These are phyloP conservation scores for Penaeus chinensis DNA, from an alignment of 1,140 invertebrate species.

Conservation along the genomic window DNA sequence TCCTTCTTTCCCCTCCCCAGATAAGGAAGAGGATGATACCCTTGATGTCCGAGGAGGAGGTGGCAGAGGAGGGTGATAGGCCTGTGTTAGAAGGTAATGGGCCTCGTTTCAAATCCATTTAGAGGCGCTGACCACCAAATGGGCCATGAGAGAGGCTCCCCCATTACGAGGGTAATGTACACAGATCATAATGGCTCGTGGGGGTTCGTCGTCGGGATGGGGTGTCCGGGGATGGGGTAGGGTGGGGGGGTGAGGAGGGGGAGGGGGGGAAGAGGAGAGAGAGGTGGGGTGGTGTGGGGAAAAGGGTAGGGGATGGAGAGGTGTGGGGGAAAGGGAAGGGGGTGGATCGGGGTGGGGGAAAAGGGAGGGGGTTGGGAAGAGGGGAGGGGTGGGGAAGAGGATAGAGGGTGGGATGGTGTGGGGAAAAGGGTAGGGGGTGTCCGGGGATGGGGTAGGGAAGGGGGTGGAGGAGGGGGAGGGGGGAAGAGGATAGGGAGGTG, in stretches of 20 bases:
- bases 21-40: no score
- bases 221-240: not conserved
- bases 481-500: no score
- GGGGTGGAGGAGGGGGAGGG: not conserved
- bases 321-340: not conserved
- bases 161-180: conserved; percentile 52
- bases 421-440: not conserved
- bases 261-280: not conserved
- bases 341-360: not conserved
- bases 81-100: conserved; percentile 45
- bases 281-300: no score
- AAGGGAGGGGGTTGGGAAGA: not conserved
- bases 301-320: not conserved
- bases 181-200: conserved; percentile 23
- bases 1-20: no score
- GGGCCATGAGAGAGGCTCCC: conserved; percentile 37
- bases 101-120: conserved; percentile 58
- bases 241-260: not conserved
- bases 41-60: no score
- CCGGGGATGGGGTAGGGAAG: conserved; percentile 1
- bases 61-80: no score
- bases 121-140: conserved; percentile 51
- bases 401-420: no score
- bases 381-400: not conserved
- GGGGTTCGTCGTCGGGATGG: conserved; percentile 4